phyloP scores from a whole-genome alignment of 2,797 vertebrate genomes.

The Sebastes hubbsi region DNA sequence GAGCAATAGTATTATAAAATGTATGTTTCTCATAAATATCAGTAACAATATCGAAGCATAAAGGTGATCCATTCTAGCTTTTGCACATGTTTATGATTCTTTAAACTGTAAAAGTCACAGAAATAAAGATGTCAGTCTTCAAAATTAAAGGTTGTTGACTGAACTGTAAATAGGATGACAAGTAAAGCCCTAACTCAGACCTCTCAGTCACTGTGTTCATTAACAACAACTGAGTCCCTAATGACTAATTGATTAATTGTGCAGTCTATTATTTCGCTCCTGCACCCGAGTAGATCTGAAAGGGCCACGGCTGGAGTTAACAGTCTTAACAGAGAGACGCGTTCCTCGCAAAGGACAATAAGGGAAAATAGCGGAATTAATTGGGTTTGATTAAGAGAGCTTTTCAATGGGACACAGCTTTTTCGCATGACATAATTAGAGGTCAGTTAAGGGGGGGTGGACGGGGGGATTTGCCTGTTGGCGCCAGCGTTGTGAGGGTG shows the following conservation, averaged over 20 bases:
- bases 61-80: background rate
- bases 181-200: constrained; percentile 15
- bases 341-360: constrained; percentile 82
- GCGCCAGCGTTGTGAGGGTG: constrained; percentile 82
- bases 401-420: constrained; percentile 86
- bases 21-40: background rate
- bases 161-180: constrained; percentile 16
- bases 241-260: constrained; percentile 88
- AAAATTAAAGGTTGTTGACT: constrained; percentile 32
- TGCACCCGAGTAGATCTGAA: constrained; percentile 68
- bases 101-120: background rate
- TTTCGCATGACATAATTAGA: constrained; percentile 90
- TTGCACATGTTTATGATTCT: background rate
- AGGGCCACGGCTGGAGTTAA: constrained; percentile 80
- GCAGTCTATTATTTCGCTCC: constrained; percentile 83
- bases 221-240: constrained; percentile 81
- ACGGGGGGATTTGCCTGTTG: constrained; percentile 74
- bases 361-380: constrained; percentile 91
- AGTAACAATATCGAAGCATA: background rate
- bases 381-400: constrained; percentile 87
- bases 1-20: background rate
- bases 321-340: constrained; percentile 81
- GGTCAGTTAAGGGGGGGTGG: constrained; percentile 72
- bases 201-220: constrained; percentile 72
- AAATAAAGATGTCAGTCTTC: background rate